phyloP scores from a whole-genome alignment of 2,113 vertebrate species.

The Erinaceus europaeus region DNA sequence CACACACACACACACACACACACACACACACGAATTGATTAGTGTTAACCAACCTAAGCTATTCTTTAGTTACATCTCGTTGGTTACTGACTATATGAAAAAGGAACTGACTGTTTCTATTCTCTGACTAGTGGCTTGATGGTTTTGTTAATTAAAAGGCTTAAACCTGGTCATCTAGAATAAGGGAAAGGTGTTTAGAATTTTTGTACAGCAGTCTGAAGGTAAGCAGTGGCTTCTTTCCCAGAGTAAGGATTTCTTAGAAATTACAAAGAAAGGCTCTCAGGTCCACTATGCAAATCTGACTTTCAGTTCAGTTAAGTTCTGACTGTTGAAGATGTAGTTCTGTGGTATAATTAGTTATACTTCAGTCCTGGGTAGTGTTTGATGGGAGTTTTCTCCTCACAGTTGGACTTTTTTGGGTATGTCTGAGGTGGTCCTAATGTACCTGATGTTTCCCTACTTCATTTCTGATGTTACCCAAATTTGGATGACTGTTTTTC shows the following conservation, averaged over 20 bases:
- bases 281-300: background rate
- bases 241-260: too few species aligned
- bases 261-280: too few species aligned
- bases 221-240: too few species aligned
- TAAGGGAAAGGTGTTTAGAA: background rate
- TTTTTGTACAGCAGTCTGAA: too few species aligned
- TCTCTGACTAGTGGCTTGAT: background rate
- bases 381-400: background rate
- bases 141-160: background rate
- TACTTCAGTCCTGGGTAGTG: background rate
- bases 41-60: background rate
- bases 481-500: background rate
- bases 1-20: too few species aligned
- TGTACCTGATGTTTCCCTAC: background rate
- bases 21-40: too few species aligned
- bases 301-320: background rate
- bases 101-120: background rate
- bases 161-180: background rate
- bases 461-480: background rate
- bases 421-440: background rate
- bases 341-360: background rate
- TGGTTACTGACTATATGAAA: background rate
- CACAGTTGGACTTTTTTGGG: background rate
- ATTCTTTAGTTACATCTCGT: background rate
- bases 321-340: background rate